A percentile compares a stretch with the other conserved stretches of the same genome.
Evolutionary conservation across 2,797 vertebrate genomes (phyloP).

Genomic region (Psittacula echo): DNA sequence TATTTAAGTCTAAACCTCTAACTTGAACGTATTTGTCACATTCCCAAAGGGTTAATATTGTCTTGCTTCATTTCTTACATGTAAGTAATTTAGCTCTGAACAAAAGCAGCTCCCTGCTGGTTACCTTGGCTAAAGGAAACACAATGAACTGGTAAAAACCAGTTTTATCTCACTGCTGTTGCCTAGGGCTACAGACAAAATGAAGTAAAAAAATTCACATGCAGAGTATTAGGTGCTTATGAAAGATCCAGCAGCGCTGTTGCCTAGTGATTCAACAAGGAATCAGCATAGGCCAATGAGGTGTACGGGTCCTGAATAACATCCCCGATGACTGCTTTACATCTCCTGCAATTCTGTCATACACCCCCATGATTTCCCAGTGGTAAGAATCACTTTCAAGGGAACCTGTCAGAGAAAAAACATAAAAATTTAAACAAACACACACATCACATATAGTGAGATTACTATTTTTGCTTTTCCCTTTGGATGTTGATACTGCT

Average conservation of each 20-base stretch:
- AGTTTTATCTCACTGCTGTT: slow-evolving; percentile 81
- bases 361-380: slow-evolving; percentile 90
- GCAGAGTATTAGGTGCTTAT: slow-evolving; percentile 76
- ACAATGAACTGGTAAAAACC: slow-evolving; percentile 78
- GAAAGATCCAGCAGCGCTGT: slow-evolving; percentile 83
- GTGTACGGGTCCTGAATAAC: slow-evolving; percentile 52
- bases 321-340: slow-evolving; percentile 29
- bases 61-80: slow-evolving; percentile 55
- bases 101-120: slow-evolving; percentile 63
- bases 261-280: slow-evolving; percentile 78
- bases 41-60: slow-evolving; percentile 38
- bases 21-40: background rate
- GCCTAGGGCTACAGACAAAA: slow-evolving; percentile 86
- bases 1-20: background rate
- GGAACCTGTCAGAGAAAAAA: slow-evolving; percentile 83
- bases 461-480: slow-evolving; percentile 33
- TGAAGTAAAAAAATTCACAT: slow-evolving; percentile 77
- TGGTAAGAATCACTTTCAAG: slow-evolving; percentile 89
- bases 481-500: background rate
- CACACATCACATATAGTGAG: background rate
- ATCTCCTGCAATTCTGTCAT: slow-evolving; percentile 83
- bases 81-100: slow-evolving; percentile 62
- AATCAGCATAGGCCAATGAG: slow-evolving; percentile 53
- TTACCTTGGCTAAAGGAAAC: slow-evolving; percentile 71
- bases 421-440: slow-evolving; percentile 23